Evolutionary conservation across 2,797 vertebrate species (phyloP).

Genomic region (Salmo trutta): DNA sequence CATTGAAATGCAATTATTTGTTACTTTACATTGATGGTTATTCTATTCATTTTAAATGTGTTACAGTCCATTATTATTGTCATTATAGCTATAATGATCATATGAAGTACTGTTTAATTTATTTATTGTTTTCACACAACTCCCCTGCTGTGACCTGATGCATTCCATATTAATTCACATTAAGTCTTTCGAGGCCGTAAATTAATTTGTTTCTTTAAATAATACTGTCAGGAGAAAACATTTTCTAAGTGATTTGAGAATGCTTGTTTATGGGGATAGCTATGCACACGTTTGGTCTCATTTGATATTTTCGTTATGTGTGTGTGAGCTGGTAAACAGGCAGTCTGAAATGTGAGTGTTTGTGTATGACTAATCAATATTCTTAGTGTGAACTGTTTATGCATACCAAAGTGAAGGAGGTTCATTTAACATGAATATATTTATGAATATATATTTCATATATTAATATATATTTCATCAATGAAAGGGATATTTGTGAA

Average conservation of each 20-base stretch:
- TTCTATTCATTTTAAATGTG: slow-evolving; percentile 41
- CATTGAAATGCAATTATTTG: slow-evolving; percentile 42
- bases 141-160: slow-evolving; percentile 70
- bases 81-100: slow-evolving; percentile 14
- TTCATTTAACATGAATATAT: slow-evolving; percentile 56
- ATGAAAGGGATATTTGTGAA: slow-evolving; percentile 48
- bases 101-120: slow-evolving; percentile 47
- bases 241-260: slow-evolving; percentile 61
- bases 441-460: slow-evolving; percentile 41
- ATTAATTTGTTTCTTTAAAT: slow-evolving; percentile 58
- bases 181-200: slow-evolving; percentile 63
- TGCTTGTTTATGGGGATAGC: slow-evolving; percentile 54
- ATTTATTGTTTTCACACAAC: slow-evolving; percentile 46
- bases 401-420: slow-evolving; percentile 65
- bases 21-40: slow-evolving; percentile 33
- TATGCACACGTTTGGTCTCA: slow-evolving; percentile 58
- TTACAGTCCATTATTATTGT: slow-evolving; percentile 14
- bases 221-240: slow-evolving; percentile 46
- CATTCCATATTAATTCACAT: slow-evolving; percentile 74
- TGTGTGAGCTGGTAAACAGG: slow-evolving; percentile 4
- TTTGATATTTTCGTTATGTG: slow-evolving; percentile 56
- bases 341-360: slow-evolving; percentile 24
- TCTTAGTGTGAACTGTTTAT: slow-evolving; percentile 51
- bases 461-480: not conserved
- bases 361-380: slow-evolving; percentile 30